Percentiles rank a stretch among this genome's conserved stretches.
These are phyloP conservation scores for Temnothorax unifasciatus DNA, from an alignment of 2,888 invertebrate genomes.

Conservation along the genomic window DNA sequence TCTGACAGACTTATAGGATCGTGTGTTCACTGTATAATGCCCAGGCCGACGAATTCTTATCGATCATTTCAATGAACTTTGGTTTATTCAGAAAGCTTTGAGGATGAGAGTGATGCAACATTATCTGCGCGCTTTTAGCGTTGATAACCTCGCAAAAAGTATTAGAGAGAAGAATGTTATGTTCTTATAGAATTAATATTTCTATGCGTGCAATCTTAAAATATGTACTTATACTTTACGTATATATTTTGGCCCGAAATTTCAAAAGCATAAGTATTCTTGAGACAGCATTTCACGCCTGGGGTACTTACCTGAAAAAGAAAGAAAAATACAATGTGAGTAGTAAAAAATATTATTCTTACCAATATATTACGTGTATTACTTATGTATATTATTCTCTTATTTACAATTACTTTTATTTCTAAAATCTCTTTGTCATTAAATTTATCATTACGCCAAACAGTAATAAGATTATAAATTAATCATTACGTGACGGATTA, in stretches of 20 bases:
- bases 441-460: neutral
- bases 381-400: neutral
- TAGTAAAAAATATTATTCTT: conserved; percentile 2
- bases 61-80: conserved; percentile 55
- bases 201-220: neutral
- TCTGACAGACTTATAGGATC: conserved; percentile 42
- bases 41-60: conserved; percentile 40
- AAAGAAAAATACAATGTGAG: conserved; percentile 28
- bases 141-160: neutral
- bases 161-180: neutral
- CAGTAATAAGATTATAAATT: neutral
- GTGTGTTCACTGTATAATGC: conserved; percentile 29
- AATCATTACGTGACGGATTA: neutral
- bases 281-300: neutral
- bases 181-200: conserved; percentile 9
- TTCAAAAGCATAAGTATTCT: neutral
- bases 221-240: conserved; percentile 27
- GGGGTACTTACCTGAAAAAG: conserved; percentile 64
- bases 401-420: neutral
- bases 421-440: neutral
- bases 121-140: neutral
- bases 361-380: neutral
- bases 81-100: conserved; percentile 2
- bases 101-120: neutral
- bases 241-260: conserved; percentile 5